Evolutionary conservation across 1,140 invertebrate genomes (phyloP).

Genomic region (Acromyrmex echinatior): DNA sequence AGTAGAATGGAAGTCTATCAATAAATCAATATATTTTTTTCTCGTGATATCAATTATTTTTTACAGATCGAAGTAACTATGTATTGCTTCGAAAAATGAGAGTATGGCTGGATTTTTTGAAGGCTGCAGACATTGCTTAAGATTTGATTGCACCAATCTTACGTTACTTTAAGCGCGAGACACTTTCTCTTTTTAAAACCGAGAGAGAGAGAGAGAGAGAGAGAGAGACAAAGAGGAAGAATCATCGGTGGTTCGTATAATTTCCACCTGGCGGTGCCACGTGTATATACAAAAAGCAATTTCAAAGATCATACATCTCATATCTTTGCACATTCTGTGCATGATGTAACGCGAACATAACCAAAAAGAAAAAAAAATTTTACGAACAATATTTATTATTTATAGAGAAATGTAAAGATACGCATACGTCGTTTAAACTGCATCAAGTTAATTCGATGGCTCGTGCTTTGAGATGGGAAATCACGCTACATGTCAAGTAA

Average conservation of each 20-base stretch:
- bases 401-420: slow-evolving; percentile 62
- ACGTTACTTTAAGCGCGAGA: too few relatives aligned
- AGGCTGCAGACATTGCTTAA: too few relatives aligned
- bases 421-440: slow-evolving; percentile 3
- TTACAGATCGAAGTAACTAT: background rate
- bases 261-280: slow-evolving; percentile 8
- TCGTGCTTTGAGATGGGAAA: slow-evolving; percentile 56
- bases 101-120: background rate
- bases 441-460: slow-evolving; percentile 26
- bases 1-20: too few relatives aligned
- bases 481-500: slow-evolving; percentile 6
- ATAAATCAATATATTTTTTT: too few relatives aligned
- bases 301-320: slow-evolving; percentile 21
- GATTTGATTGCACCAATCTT: too few relatives aligned
- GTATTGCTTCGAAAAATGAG: background rate
- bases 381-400: slow-evolving; percentile 74
- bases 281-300: background rate
- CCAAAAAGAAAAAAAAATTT: slow-evolving; percentile 57
- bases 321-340: slow-evolving; percentile 34
- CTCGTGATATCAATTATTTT: too few relatives aligned
- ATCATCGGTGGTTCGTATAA: background rate
- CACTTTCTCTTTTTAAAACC: too few relatives aligned
- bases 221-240: too few relatives aligned
- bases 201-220: too few relatives aligned
- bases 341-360: slow-evolving; percentile 67